Percentiles rank a stretch among this genome's conserved stretches.
Conservation (phyloP, 2,888 invertebrate species). For the Ichneumoninae sp. region DNA sequence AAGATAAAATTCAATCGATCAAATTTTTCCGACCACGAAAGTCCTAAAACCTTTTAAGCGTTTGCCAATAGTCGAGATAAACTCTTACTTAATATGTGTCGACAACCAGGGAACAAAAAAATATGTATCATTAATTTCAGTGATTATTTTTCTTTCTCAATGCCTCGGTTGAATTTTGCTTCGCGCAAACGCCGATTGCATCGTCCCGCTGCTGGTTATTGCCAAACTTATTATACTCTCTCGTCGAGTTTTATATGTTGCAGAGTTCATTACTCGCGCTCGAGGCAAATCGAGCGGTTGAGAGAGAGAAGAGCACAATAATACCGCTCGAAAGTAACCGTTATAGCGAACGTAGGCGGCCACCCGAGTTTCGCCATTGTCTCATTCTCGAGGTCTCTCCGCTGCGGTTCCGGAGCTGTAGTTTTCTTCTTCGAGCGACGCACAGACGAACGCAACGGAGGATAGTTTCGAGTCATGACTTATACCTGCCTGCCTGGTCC, state of each 20-base stretch:
- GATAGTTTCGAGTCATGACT: background rate
- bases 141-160: background rate
- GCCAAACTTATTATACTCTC: background rate
- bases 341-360: slow-evolving; percentile 59
- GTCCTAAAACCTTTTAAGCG: background rate
- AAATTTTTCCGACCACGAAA: background rate
- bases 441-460: background rate
- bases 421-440: slow-evolving; percentile 5
- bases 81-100: background rate
- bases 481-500: background rate
- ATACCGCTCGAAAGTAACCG: slow-evolving; percentile 50
- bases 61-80: background rate
- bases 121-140: background rate
- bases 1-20: background rate
- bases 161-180: background rate
- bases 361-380: slow-evolving; percentile 49
- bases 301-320: slow-evolving; percentile 4
- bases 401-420: background rate
- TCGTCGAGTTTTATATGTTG: background rate
- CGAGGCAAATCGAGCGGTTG: slow-evolving; percentile 5
- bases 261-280: slow-evolving; percentile 46
- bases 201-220: background rate
- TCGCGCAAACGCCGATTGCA: background rate
- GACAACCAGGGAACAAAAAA: background rate
- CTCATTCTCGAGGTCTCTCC: slow-evolving; percentile 3